phyloP scores from a whole-genome alignment of 2,888 invertebrate genomes.

The Invenusta paracnida region DNA sequence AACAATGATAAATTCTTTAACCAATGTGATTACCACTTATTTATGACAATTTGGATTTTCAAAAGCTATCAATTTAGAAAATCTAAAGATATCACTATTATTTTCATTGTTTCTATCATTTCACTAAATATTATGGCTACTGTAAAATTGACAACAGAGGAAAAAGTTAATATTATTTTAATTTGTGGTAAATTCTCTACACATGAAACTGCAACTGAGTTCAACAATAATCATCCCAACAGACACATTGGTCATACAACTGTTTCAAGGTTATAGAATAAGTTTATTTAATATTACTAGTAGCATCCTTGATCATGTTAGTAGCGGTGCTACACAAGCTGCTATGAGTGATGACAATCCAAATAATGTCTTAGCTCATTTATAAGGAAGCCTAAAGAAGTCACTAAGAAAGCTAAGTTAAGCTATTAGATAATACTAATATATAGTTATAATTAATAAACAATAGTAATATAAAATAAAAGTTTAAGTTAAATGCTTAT shows the following conservation, averaged over 20 bases:
- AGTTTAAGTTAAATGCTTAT: too few relatives aligned
- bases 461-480: too few relatives aligned
- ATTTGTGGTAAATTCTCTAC: constrained; percentile 17
- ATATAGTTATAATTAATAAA: too few relatives aligned
- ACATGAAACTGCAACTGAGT: constrained; percentile 13
- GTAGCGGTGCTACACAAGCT: background rate
- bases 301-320: background rate
- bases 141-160: background rate
- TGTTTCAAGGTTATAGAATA: constrained; percentile 14
- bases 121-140: background rate
- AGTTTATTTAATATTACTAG: background rate
- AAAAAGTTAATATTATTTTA: background rate
- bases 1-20: too few relatives aligned
- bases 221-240: constrained; percentile 5
- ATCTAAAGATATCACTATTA: background rate
- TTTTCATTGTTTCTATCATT: background rate
- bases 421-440: too few relatives aligned
- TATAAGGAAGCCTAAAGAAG: constrained; percentile 5
- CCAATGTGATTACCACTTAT: too few relatives aligned
- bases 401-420: constrained; percentile 2
- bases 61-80: too few relatives aligned
- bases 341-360: background rate
- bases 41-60: too few relatives aligned
- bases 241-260: constrained; percentile 8
- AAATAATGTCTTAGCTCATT: constrained; percentile 26